These are phyloP conservation scores for Gadopsis marmoratus DNA, from an alignment of 2,797 vertebrate genomes.

Conservation along the genomic window DNA sequence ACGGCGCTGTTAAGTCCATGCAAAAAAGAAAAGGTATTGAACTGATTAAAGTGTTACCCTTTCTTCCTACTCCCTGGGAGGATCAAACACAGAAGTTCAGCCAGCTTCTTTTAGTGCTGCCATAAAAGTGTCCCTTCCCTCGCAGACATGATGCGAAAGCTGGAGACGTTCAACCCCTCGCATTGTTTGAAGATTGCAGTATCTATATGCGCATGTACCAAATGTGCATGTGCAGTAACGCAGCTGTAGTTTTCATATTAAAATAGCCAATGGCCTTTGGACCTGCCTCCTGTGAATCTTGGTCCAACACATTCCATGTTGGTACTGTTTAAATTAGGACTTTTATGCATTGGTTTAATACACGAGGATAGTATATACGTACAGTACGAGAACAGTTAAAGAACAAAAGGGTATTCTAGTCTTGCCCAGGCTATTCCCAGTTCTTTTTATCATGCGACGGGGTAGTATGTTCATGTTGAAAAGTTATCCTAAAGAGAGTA, in stretches of 20 bases:
- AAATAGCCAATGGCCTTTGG: constrained; percentile 36
- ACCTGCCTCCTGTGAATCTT: constrained; percentile 41
- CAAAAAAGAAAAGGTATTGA: constrained; percentile 69
- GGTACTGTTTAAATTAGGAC: constrained; percentile 23
- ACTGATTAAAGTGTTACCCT: constrained; percentile 70
- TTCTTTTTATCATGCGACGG: neutral
- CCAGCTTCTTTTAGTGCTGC: constrained; percentile 77
- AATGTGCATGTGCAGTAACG: constrained; percentile 38
- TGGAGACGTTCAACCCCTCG: constrained; percentile 64
- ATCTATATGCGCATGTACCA: constrained; percentile 55
- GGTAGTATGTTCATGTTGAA: constrained; percentile 17
- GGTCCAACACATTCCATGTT: constrained; percentile 48
- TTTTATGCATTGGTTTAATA: constrained; percentile 22
- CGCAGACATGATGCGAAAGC: constrained; percentile 73
- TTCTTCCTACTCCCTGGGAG: constrained; percentile 59
- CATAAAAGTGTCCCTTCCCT: constrained; percentile 73
- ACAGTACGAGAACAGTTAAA: neutral
- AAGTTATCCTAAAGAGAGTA: constrained; percentile 65
- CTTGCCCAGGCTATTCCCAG: constrained; percentile 5
- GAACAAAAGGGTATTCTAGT: constrained; percentile 16
- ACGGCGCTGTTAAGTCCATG: constrained; percentile 58
- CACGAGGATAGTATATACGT: neutral
- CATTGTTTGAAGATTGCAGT: constrained; percentile 72
- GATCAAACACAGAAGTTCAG: constrained; percentile 73
- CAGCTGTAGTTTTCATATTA: constrained; percentile 16